Conservation (phyloP, 2,113 vertebrate genomes). For the Arizona elegans region DNA sequence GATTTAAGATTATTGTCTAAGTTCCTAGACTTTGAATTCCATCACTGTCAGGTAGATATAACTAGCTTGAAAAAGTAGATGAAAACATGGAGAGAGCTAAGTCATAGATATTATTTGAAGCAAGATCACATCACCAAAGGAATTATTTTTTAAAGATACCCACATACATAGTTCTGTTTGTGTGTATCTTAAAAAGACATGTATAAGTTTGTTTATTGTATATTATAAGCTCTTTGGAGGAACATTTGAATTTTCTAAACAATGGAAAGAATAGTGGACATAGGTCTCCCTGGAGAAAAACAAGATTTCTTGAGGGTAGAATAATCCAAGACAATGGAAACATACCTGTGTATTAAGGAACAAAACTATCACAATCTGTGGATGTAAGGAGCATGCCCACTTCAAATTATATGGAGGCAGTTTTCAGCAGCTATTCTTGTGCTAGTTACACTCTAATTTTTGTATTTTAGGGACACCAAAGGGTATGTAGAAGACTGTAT, state of each 20-base stretch:
- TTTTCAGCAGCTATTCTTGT: not conserved
- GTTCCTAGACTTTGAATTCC: not conserved
- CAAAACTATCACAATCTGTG: not conserved
- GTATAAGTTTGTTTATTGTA: not conserved
- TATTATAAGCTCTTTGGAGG: not conserved
- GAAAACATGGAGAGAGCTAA: not conserved
- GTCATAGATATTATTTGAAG: not conserved
- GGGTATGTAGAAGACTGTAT: not conserved
- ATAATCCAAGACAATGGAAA: not conserved
- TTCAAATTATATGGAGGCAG: not conserved
- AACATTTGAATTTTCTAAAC: not conserved
- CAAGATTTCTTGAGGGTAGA: not conserved
- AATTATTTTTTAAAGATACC: not conserved
- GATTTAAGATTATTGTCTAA: not conserved
- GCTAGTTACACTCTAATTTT: not conserved
- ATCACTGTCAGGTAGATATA: not conserved
- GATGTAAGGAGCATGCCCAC: not conserved
- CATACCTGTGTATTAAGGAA: not conserved
- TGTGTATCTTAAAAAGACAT: not conserved
- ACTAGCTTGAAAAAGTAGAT: not conserved
- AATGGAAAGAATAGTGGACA: not conserved
- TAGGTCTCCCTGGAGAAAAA: not conserved
- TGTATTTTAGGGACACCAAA: not conserved
- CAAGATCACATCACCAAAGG: not conserved
- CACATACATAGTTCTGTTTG: not conserved